A percentile compares a stretch with the other conserved stretches of the same genome.
Conservation (phyloP, 2,113 vertebrate species). For the Chionomys nivalis region DNA sequence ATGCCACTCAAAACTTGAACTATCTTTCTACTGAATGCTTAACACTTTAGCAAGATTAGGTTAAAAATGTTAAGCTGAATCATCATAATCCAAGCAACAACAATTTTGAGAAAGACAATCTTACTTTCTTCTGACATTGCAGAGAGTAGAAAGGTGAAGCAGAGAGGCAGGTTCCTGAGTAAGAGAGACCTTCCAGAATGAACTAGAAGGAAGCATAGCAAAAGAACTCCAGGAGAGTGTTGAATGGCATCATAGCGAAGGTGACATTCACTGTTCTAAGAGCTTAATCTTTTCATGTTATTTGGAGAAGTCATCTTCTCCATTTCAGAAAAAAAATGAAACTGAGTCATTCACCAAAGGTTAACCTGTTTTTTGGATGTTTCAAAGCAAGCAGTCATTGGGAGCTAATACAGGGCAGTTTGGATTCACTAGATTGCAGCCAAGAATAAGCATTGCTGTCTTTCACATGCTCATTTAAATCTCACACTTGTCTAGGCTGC, state of each 20-base stretch:
- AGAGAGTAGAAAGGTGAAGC: background rate
- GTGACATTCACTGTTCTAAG: background rate
- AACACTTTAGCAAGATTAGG: background rate
- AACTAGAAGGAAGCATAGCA: background rate
- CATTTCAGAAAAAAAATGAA: slow-evolving; percentile 18
- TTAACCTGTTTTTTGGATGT: background rate
- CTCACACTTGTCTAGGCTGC: background rate
- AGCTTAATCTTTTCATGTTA: background rate
- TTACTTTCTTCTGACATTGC: background rate
- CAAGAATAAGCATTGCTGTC: background rate
- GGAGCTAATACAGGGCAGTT: background rate
- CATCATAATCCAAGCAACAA: background rate
- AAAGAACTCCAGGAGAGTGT: background rate
- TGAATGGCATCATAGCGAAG: background rate
- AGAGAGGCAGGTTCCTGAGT: background rate
- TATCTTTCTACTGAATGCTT: background rate
- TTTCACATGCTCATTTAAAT: background rate
- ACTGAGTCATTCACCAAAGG: background rate
- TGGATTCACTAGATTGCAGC: background rate
- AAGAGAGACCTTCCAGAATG: background rate
- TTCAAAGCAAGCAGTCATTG: background rate
- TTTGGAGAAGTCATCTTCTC: background rate
- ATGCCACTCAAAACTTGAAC: background rate
- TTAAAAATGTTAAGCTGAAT: background rate
- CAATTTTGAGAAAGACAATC: background rate